Conservation (phyloP, 2,888 invertebrate species). For the Drosophila niveifrons region DNA sequence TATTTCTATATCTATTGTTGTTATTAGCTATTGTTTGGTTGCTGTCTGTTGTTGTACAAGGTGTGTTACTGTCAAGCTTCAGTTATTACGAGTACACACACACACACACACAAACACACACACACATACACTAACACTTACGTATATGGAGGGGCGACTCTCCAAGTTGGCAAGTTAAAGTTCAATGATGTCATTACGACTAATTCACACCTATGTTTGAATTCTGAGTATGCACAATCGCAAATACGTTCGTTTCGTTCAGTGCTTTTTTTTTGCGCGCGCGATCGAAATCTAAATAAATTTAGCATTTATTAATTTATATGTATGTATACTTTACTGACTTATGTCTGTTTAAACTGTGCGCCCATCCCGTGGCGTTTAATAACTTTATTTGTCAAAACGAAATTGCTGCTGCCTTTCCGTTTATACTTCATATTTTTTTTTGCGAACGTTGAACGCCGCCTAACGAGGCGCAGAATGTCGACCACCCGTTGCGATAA, state of each 20-base stretch:
- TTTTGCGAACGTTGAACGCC: constrained; percentile 24
- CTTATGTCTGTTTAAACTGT: constrained; percentile 20
- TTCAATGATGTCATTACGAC: constrained; percentile 81
- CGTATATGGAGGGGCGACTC: constrained; percentile 46
- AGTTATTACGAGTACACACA: constrained; percentile 52
- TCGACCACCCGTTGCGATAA: constrained; percentile 67
- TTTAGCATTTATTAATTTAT: constrained; percentile 66
- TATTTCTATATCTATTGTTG: constrained; percentile 22
- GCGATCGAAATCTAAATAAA: constrained; percentile 62
- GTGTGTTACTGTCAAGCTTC: constrained; percentile 76
- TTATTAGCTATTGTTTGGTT: constrained; percentile 43
- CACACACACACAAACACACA: constrained; percentile 12
- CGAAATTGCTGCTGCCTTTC: constrained; percentile 49
- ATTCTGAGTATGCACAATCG: constrained; percentile 65
- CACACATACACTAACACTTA: constrained; percentile 14
- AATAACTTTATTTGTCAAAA: constrained; percentile 77
- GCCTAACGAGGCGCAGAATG: constrained; percentile 52
- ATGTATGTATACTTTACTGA: constrained; percentile 22
- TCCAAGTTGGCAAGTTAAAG: constrained; percentile 74
- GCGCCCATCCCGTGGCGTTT: constrained; percentile 47
- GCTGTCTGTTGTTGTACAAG: constrained; percentile 48
- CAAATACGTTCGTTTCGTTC: constrained; percentile 7
- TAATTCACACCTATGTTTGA: constrained; percentile 82
- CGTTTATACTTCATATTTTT: constrained; percentile 11
- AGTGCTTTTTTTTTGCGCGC: background rate